A percentile compares a stretch with the other conserved stretches of the same genome.
Evolutionary conservation across 1,140 invertebrate species (phyloP).

Genomic region (Planococcus citri): DNA sequence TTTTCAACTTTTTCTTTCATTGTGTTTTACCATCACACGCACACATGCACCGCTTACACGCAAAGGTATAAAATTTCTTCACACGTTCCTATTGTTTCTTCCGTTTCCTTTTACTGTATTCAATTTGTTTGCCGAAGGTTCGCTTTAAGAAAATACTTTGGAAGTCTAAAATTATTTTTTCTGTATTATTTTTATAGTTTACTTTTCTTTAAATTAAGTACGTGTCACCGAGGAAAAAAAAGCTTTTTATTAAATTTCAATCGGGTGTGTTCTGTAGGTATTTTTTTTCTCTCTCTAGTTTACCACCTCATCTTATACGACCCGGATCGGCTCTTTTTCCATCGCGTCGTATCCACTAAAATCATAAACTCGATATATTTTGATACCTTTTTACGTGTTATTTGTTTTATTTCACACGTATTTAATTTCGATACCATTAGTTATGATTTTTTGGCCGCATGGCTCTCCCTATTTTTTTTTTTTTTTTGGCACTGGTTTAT

Average conservation of each 20-base stretch:
- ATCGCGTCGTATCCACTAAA: neutral
- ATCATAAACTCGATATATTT: neutral
- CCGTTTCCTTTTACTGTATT: conserved; percentile 2
- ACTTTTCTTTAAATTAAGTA: conserved; percentile 4
- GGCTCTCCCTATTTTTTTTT: neutral
- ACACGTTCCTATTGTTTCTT: neutral
- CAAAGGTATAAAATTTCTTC: neutral
- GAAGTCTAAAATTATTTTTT: conserved; percentile 8
- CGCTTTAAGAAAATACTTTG: conserved; percentile 2
- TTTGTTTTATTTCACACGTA: conserved; percentile 7
- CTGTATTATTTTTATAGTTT: conserved; percentile 4
- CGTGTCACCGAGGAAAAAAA: conserved; percentile 6
- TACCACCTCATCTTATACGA: neutral
- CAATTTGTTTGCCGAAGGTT: conserved; percentile 6
- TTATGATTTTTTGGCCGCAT: neutral
- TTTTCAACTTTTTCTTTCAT: conserved; percentile 8
- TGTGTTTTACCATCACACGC: neutral
- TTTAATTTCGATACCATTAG: neutral
- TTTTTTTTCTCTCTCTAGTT: neutral
- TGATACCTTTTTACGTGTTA: neutral
- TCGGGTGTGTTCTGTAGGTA: neutral
- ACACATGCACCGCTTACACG: neutral
- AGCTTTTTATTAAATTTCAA: conserved; percentile 8
- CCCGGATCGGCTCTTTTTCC: too few species aligned
- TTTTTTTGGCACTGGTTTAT: too few species aligned